A percentile compares a stretch with the other conserved stretches of the same genome.
Evolutionary conservation across 2,797 vertebrate genomes (phyloP).

Genomic region (Chelidonichthys spinosus): DNA sequence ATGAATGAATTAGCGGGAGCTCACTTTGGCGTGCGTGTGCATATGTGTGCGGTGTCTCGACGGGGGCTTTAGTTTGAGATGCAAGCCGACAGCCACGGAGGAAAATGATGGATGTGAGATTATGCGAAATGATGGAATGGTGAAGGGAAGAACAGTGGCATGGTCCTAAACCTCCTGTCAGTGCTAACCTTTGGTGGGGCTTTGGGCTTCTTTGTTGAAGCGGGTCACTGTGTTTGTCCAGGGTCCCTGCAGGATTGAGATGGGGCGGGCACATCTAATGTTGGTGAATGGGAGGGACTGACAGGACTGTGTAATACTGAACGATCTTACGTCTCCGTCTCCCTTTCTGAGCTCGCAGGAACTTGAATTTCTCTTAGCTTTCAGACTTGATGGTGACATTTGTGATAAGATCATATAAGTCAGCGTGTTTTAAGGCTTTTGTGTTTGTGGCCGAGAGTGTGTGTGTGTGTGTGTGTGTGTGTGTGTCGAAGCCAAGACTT

Average conservation of each 20-base stretch:
- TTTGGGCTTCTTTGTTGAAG: conserved; percentile 65
- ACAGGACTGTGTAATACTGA: conserved; percentile 26
- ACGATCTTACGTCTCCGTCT: conserved; percentile 20
- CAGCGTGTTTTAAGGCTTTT: conserved; percentile 34
- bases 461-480: too few relatives aligned
- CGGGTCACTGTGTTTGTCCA: conserved; percentile 58
- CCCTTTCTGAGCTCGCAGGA: conserved; percentile 9
- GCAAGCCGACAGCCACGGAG: conserved; percentile 62
- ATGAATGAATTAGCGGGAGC: conserved; percentile 14
- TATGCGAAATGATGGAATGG: conserved; percentile 58
- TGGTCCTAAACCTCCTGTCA: conserved; percentile 73
- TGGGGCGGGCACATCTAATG: background rate
- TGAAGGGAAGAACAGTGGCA: conserved; percentile 43
- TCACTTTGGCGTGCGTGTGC: background rate
- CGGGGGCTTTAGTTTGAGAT: conserved; percentile 62
- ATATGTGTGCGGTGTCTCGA: background rate
- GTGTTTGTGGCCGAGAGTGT: conserved; percentile 15
- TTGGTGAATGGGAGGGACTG: conserved; percentile 19
- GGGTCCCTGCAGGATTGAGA: conserved; percentile 58
- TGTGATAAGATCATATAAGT: conserved; percentile 41
- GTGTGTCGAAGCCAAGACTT: conserved; percentile 1
- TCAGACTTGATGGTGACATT: conserved; percentile 34
- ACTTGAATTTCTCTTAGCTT: conserved; percentile 23
- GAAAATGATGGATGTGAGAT: conserved; percentile 76
- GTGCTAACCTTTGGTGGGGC: conserved; percentile 75